Conservation (phyloP, 2,888 invertebrate genomes). For the Xanthostigma xanthostigma region DNA sequence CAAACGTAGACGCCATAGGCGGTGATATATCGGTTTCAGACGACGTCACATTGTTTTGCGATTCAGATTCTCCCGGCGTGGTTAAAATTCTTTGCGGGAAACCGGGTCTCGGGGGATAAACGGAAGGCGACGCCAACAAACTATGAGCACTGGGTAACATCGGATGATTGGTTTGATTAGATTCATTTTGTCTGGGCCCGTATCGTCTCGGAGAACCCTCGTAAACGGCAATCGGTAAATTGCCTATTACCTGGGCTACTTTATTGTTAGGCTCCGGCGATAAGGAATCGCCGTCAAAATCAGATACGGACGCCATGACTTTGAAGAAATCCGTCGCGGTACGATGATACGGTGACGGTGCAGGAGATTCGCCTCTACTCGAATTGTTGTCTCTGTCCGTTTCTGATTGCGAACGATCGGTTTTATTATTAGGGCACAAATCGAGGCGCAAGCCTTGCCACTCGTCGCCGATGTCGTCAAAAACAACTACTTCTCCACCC, state of each 20-base stretch:
- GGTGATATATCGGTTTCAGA: conserved; percentile 7
- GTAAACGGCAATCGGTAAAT: conserved; percentile 83
- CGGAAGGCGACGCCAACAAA: conserved; percentile 45
- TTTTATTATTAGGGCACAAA: conserved; percentile 1
- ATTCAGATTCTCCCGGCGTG: conserved; percentile 25
- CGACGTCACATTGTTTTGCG: conserved; percentile 1
- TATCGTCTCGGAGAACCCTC: conserved; percentile 82
- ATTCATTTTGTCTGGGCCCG: conserved; percentile 42
- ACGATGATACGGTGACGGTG: conserved; percentile 25
- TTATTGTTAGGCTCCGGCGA: conserved; percentile 40
- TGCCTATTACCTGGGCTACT: conserved; percentile 59
- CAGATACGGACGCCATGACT: conserved; percentile 58
- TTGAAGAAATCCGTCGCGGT: conserved; percentile 33
- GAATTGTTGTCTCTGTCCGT: conserved; percentile 8
- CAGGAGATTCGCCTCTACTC: conserved; percentile 16
- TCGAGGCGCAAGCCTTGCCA: conserved; percentile 44
- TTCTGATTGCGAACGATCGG: not conserved
- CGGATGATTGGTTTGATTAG: conserved; percentile 25
- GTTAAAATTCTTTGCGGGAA: conserved; percentile 59
- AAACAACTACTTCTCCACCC: conserved; percentile 58
- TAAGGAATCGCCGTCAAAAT: conserved; percentile 77
- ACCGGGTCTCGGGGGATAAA: conserved; percentile 68
- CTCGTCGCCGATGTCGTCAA: conserved; percentile 73
- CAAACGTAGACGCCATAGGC: conserved; percentile 49
- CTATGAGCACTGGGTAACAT: conserved; percentile 40